These are phyloP conservation scores for Zelleria hepariella DNA, from an alignment of 2,888 invertebrate species.

Conservation along the genomic window DNA sequence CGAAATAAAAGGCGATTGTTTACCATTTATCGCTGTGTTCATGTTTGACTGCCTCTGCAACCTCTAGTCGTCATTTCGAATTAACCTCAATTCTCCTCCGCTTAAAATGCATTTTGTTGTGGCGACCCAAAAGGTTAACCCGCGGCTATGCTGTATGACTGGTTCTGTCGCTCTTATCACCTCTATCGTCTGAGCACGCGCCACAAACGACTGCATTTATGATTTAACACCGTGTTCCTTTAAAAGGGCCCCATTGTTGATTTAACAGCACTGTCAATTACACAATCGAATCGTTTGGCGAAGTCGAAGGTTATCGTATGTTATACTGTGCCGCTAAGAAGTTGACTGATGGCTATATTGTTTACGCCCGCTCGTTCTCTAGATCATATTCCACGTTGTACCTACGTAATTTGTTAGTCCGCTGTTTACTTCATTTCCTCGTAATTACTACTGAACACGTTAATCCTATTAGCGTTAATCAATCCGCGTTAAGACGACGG, in stretches of 20 bases:
- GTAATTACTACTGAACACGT: slow-evolving; percentile 8
- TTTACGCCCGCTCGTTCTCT: slow-evolving; percentile 15
- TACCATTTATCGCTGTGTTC: not conserved
- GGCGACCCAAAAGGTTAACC: not conserved
- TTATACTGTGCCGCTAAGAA: slow-evolving; percentile 13
- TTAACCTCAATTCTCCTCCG: not conserved
- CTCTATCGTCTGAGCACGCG: slow-evolving; percentile 53
- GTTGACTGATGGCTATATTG: slow-evolving; percentile 22
- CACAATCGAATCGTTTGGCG: slow-evolving; percentile 52
- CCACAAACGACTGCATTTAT: slow-evolving; percentile 54
- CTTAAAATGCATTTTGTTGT: not conserved
- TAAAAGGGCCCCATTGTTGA: slow-evolving; percentile 55
- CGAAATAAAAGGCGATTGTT: not conserved
- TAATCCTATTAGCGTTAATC: slow-evolving; percentile 42
- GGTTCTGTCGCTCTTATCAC: slow-evolving; percentile 3
- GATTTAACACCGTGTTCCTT: slow-evolving; percentile 48
- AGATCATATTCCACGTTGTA: slow-evolving; percentile 47
- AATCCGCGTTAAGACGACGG: slow-evolving; percentile 28
- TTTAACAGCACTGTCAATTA: slow-evolving; percentile 43
- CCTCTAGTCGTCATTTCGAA: not conserved
- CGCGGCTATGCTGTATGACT: slow-evolving; percentile 24
- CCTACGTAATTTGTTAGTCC: slow-evolving; percentile 21
- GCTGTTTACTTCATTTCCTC: not conserved
- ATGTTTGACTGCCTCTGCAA: not conserved
- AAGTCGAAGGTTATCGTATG: slow-evolving; percentile 44